Conservation (phyloP, 2,113 vertebrate genomes). For the Morone saxatilis region DNA sequence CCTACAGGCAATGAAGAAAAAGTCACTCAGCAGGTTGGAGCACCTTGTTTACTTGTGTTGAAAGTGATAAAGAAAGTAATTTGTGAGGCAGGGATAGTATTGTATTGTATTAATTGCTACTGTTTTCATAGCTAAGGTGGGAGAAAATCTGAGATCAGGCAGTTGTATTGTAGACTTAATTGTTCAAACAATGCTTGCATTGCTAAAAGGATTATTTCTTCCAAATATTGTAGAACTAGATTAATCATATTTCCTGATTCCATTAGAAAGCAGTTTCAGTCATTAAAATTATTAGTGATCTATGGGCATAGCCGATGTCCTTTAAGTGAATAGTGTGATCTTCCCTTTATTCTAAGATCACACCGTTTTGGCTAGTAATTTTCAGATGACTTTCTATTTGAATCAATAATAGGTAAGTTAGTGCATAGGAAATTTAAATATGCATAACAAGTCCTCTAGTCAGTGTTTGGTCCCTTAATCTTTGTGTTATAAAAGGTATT, state of each 20-base stretch:
- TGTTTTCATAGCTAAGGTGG: constrained; percentile 16
- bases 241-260: constrained; percentile 52
- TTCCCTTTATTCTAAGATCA: constrained; percentile 70
- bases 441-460: constrained; percentile 47
- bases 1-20: not conserved
- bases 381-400: constrained; percentile 67
- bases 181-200: constrained; percentile 49
- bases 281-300: constrained; percentile 68
- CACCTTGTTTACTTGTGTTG: not conserved
- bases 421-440: constrained; percentile 53
- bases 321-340: constrained; percentile 71
- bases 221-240: constrained; percentile 48
- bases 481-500: constrained; percentile 40
- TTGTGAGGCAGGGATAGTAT: constrained; percentile 7
- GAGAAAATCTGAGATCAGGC: constrained; percentile 23
- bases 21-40: constrained; percentile 21
- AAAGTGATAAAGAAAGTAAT: not conserved
- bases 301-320: constrained; percentile 52
- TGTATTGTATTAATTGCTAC: not conserved
- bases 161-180: constrained; percentile 25
- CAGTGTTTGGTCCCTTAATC: constrained; percentile 48
- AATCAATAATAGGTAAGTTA: constrained; percentile 50
- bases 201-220: constrained; percentile 42
- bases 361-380: constrained; percentile 67
- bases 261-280: constrained; percentile 52